These are phyloP conservation scores for Hozukius guyotensis DNA, from an alignment of 2,797 vertebrate genomes.

Conservation along the genomic window DNA sequence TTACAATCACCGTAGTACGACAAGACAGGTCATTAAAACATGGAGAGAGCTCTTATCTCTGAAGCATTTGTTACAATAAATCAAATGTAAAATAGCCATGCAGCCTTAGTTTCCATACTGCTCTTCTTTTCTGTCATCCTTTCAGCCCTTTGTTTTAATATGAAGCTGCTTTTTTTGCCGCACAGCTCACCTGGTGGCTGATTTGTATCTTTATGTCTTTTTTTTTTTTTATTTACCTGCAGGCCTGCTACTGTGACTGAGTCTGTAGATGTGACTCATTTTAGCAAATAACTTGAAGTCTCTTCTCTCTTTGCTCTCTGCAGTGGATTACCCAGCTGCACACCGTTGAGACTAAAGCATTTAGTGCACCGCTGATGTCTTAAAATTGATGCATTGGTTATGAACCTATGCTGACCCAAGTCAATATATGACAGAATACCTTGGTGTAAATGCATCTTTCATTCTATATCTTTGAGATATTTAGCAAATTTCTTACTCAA, in stretches of 20 bases:
- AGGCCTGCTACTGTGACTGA: conserved; percentile 7
- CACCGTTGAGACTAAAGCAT: neutral
- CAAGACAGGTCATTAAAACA: conserved; percentile 24
- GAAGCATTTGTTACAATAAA: conserved; percentile 26
- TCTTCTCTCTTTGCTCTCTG: conserved; percentile 7
- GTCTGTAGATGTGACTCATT: conserved; percentile 16
- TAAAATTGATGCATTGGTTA: conserved; percentile 21
- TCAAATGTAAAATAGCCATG: conserved; percentile 35
- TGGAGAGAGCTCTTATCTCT: neutral
- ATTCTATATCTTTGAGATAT: neutral
- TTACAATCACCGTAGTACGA: neutral
- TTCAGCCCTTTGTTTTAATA: neutral
- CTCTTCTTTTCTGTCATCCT: neutral
- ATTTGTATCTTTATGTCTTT: neutral
- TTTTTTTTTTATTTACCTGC: neutral
- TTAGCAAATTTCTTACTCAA: neutral
- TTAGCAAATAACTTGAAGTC: conserved; percentile 8
- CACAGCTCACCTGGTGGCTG: neutral
- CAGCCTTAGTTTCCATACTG: neutral
- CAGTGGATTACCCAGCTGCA: neutral
- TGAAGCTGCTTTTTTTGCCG: neutral
- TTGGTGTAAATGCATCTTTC: neutral
- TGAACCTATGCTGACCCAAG: neutral
- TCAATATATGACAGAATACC: neutral
- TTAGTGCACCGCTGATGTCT: conserved; percentile 28